A percentile compares a stretch with the other conserved stretches of the same genome.
Evolutionary conservation across 2,888 invertebrate genomes (phyloP).

Genomic region (Alloscopus bannaensis): DNA sequence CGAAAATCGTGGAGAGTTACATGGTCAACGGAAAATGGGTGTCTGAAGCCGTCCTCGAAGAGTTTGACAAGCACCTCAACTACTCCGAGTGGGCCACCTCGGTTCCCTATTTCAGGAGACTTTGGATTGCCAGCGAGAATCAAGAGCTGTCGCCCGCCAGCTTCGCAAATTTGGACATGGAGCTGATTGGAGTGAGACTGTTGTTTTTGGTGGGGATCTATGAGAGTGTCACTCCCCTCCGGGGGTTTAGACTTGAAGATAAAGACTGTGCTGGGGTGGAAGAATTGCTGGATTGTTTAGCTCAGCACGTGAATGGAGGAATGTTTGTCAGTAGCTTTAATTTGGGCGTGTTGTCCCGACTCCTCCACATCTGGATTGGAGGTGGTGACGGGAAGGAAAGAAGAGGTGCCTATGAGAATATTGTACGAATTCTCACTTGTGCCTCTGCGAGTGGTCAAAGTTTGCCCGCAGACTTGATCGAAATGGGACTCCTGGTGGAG

Average conservation of each 20-base stretch:
- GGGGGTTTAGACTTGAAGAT: not conserved
- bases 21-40: constrained; percentile 16
- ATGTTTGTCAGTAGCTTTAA: not conserved
- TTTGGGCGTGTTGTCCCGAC: not conserved
- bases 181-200: constrained; percentile 17
- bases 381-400: no score
- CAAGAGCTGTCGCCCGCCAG: constrained; percentile 23
- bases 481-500: no score
- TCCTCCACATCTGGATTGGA: not conserved
- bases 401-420: not conserved
- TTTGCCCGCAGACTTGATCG: constrained; percentile 4
- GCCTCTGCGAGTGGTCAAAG: constrained; percentile 28
- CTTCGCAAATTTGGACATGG: constrained; percentile 25
- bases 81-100: not conserved
- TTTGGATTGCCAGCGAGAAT: constrained; percentile 7
- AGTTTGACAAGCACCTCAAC: not conserved
- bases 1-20: not conserved
- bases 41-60: not conserved
- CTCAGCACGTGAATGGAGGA: not conserved
- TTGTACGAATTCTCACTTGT: constrained; percentile 10
- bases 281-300: not conserved
- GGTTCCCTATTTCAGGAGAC: not conserved
- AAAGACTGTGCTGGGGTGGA: constrained; percentile 1
- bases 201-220: not conserved
- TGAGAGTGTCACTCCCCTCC: not conserved